Evolutionary conservation across 2,888 invertebrate species (phyloP).

Genomic region (Steinernema hermaphroditum): DNA sequence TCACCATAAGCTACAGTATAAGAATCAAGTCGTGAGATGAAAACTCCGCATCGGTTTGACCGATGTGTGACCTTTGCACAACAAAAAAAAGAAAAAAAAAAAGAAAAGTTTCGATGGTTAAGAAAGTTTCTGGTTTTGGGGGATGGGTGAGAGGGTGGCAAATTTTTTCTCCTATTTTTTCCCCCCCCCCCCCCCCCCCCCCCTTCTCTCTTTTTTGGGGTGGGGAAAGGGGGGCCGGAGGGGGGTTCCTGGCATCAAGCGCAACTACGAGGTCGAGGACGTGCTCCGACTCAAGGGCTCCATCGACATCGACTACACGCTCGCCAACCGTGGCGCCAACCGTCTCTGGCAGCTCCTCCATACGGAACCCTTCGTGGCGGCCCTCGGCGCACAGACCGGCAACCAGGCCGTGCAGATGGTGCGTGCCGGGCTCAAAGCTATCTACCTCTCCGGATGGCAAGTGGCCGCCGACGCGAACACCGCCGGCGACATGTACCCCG

Average conservation of each 20-base stretch:
- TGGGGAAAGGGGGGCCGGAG: too few species aligned
- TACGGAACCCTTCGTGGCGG: constrained; percentile 66
- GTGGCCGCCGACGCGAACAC: constrained; percentile 68
- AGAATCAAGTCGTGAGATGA: too few species aligned
- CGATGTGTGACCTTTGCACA: too few species aligned
- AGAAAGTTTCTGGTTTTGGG: too few species aligned
- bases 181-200: too few species aligned
- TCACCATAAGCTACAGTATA: too few species aligned
- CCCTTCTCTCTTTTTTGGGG: too few species aligned
- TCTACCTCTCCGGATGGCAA: constrained; percentile 69
- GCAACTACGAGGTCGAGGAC: constrained; percentile 66
- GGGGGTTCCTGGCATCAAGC: constrained; percentile 65
- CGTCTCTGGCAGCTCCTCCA: constrained; percentile 67
- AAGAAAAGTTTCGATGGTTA: too few species aligned
- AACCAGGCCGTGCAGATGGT: constrained; percentile 68
- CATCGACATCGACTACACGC: constrained; percentile 66
- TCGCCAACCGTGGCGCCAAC: constrained; percentile 67
- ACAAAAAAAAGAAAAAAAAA: too few species aligned
- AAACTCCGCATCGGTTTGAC: too few species aligned
- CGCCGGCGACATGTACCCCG: constrained; percentile 67
- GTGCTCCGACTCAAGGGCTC: constrained; percentile 66
- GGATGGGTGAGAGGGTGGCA: too few species aligned
- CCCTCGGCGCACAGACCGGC: constrained; percentile 67
- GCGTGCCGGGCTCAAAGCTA: constrained; percentile 67
- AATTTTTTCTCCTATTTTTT: too few species aligned